Evolutionary conservation across 2,113 vertebrate species (phyloP), one percentile per base, ranked within the genome.

Genomic region (Podiceps cristatus): DNA sequence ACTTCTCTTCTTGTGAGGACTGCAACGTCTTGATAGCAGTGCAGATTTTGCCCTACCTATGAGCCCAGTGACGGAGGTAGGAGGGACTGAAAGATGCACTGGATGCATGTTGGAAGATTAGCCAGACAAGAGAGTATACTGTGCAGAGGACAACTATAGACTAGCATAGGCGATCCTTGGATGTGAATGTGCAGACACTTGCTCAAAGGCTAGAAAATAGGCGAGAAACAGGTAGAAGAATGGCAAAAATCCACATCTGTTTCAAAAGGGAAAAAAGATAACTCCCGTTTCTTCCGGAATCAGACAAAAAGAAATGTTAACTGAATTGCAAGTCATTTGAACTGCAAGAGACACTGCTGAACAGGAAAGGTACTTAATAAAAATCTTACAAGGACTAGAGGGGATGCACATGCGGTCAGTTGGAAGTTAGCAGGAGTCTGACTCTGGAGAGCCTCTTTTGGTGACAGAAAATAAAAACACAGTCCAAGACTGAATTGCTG

Each of bases 121-220:
- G 7, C 24, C 28, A 63, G 78, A n/a, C 23, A 29, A 20, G 17
- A 49, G 31, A 63, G 33, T 4, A 27, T 14, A 18, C 23, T 18
- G 9, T 75, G 45, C 6, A 69, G 29, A 52, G 18, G 20, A 58
- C 17, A 92, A 6, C 15, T 40, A 19, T 0, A 72, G 45, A n/a
- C 13, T 28, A 59, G 8, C 1, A 0, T 1, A 52, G 44, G 40
- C 2, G 5, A 47, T 56, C 44, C 31, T 10, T 66, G 40, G 28
- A 63, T 45, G 24, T 3, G 22, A 89, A 19, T 1, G 27, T 8
- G 14, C 37, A 91, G 13, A 7, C 3, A 4, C 5, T 58, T 67
- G n/a, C 50, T 67, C 18, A 59, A 83, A 80, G n/a, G 11, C 40
- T 53, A 69, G 35, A 44, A 86, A 58, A 55, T 0, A 47, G 23